Evolutionary conservation across 2,113 vertebrate genomes (phyloP).

Genomic region (Rhea pennata): DNA sequence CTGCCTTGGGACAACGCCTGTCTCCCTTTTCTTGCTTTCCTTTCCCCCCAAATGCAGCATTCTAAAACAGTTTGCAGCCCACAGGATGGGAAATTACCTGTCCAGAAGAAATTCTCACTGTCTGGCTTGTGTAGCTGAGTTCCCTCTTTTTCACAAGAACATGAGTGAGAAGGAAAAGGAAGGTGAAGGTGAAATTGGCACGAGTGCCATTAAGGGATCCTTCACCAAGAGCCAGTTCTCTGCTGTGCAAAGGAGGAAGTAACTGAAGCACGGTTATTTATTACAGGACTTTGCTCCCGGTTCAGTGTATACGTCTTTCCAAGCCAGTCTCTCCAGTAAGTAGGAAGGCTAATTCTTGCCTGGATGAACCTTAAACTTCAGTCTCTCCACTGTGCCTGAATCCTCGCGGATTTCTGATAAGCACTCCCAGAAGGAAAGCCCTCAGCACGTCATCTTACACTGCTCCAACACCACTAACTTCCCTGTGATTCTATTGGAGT

Average conservation of each 20-base stretch:
- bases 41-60: not conserved
- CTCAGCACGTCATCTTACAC: not conserved
- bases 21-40: not conserved
- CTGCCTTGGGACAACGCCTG: not conserved
- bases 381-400: not conserved
- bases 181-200: not conserved
- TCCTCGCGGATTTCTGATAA: not conserved
- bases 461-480: not conserved
- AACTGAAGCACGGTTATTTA: constrained; percentile 69
- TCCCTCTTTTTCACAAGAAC: constrained; percentile 1
- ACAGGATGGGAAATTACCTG: constrained; percentile 65
- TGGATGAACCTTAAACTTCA: constrained; percentile 28
- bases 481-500: not conserved
- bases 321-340: not conserved
- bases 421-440: not conserved
- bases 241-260: constrained; percentile 66
- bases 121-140: not conserved
- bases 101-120: constrained; percentile 22
- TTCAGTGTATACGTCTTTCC: constrained; percentile 55
- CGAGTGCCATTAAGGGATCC: not conserved
- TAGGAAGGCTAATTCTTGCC: not conserved
- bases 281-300: constrained; percentile 81
- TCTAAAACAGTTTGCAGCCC: not conserved
- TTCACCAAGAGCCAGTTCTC: not conserved
- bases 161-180: not conserved